These are phyloP conservation scores for Hirtodrosophila confusa DNA, from an alignment of 2,888 invertebrate species.

Conservation along the genomic window DNA sequence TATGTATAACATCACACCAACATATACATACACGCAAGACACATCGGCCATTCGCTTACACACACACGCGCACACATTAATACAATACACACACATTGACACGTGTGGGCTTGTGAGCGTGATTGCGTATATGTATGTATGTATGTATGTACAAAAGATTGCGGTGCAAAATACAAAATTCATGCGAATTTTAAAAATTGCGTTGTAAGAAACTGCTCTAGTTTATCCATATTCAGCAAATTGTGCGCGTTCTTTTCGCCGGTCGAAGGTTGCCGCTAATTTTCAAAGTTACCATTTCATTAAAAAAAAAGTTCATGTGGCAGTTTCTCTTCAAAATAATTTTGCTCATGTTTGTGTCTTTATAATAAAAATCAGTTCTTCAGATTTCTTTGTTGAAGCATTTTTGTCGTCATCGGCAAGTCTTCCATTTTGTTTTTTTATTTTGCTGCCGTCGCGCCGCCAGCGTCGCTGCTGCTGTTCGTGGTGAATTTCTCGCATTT, in stretches of 20 bases:
- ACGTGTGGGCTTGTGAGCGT: conserved; percentile 53
- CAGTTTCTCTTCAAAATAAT: conserved; percentile 32
- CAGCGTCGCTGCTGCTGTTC: conserved; percentile 39
- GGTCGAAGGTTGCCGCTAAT: conserved; percentile 14
- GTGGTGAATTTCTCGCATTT: conserved; percentile 75
- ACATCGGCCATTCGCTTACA: conserved; percentile 62
- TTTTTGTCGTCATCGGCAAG: conserved; percentile 70
- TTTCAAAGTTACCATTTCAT: conserved; percentile 1
- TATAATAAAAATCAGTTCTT: conserved; percentile 51
- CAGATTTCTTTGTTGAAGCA: conserved; percentile 70
- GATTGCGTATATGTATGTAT: conserved; percentile 47
- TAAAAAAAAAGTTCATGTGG: conserved; percentile 24
- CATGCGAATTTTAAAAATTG: conserved; percentile 73
- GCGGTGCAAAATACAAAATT: conserved; percentile 78
- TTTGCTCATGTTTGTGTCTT: conserved; percentile 20
- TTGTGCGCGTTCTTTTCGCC: conserved; percentile 24
- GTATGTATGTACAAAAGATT: conserved; percentile 61
- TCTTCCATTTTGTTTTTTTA: conserved; percentile 82
- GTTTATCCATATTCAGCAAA: conserved; percentile 32
- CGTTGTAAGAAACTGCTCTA: conserved; percentile 59
- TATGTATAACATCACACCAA: conserved; percentile 80
- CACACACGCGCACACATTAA: conserved; percentile 20
- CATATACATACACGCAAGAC: conserved; percentile 46
- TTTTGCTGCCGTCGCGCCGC: conserved; percentile 45
- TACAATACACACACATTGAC: conserved; percentile 32